These are phyloP conservation scores for Oceanites oceanicus DNA, from an alignment of 2,113 vertebrate genomes.

Conservation along the genomic window DNA sequence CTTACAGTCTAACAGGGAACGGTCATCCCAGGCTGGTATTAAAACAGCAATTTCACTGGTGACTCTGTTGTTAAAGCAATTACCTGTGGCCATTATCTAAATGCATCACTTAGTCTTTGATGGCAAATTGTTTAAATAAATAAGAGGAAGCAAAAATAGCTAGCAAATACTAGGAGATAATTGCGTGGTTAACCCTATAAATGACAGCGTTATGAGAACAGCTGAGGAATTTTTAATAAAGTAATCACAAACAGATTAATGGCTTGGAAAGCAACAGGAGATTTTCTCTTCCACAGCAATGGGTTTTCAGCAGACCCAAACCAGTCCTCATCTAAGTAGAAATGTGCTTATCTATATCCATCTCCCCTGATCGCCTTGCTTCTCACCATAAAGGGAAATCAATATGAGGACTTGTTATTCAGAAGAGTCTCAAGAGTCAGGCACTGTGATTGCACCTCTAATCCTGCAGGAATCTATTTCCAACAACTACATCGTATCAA, in stretches of 20 bases:
- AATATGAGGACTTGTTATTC: slow-evolving; percentile 1
- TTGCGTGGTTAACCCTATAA: background rate
- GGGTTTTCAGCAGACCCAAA: background rate
- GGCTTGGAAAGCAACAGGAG: background rate
- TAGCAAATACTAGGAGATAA: background rate
- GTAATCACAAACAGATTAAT: slow-evolving; percentile 9
- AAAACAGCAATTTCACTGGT: slow-evolving; percentile 2
- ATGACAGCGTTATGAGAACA: background rate
- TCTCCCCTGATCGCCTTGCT: background rate
- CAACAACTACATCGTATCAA: background rate
- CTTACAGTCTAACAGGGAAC: slow-evolving; percentile 41
- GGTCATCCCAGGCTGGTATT: slow-evolving; percentile 28
- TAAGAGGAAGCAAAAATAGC: slow-evolving; percentile 10
- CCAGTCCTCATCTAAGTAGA: background rate
- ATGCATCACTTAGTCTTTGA: slow-evolving; percentile 7
- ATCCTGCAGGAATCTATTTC: slow-evolving; percentile 37
- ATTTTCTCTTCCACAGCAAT: slow-evolving; percentile 21
- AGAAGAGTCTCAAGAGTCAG: slow-evolving; percentile 20
- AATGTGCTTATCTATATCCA: slow-evolving; percentile 16
- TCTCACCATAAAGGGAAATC: slow-evolving; percentile 39
- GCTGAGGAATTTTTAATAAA: background rate
- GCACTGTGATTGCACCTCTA: background rate
- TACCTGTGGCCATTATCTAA: slow-evolving; percentile 18
- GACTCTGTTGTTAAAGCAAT: slow-evolving; percentile 31
- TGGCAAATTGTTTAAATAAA: slow-evolving; percentile 39